Evolutionary conservation across 2,113 vertebrate species (phyloP), one percentile per base, ranked within the genome.

Genomic region (Cavia porcellus): DNA sequence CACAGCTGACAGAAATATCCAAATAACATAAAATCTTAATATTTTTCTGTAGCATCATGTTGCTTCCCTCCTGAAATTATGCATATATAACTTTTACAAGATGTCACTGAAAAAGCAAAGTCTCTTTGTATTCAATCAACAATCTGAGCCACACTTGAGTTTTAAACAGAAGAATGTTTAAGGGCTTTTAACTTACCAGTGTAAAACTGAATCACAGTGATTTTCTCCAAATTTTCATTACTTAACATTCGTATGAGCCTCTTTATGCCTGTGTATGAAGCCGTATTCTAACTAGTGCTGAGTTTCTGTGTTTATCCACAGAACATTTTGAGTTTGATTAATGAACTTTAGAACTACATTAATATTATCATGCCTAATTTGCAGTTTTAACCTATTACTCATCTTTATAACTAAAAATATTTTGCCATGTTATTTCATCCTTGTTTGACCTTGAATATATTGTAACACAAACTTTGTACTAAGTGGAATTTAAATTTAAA

Each of bases 311-410:
- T 84, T 86, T 91, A 59, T 9, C 1, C 5, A 96, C 5, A 90
- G 20, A 50, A 38, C 7, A 90, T 28, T 86, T 77, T 72, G 62
- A 95, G 96, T 96, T 93, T 97, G 93, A 97, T 96, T 0, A 97
- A 96, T 96, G 62, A 61, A 77, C 94, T 97, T 85, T 86, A 94
- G 32, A 50, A 45, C 59, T 64, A 86, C 0, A 42, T 98, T 97
- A 83, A 88, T 97, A 96, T 89, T 89, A 66, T 13, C 9, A 89
- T 96, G 45, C 86, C 82, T 95, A 74, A 47, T 70, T 30, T 57
- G 68, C 47, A 13, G 38, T 57, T 86, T 91, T 84, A 86, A 55
- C 2, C 77, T 92, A n/a, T 97, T 84, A 68, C 11, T 97, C 83
- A 89, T 83, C 74, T 52, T 66, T 94, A 45, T 93, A 80, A 57